phyloP scores from a whole-genome alignment of 1,140 invertebrate genomes.

The Tetramorium simillimum region DNA sequence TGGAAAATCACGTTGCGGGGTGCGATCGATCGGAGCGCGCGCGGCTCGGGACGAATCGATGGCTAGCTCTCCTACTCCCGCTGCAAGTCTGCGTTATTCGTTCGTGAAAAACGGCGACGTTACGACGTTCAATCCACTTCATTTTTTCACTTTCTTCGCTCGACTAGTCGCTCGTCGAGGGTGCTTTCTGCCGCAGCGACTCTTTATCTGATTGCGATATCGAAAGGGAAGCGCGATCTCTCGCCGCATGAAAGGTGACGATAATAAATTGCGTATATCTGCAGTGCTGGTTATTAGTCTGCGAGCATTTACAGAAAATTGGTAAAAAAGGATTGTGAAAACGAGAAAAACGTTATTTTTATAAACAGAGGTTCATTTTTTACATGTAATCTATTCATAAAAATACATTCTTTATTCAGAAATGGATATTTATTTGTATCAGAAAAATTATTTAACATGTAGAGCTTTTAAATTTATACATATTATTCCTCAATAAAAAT shows the following conservation, averaged over 20 bases:
- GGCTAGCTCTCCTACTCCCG: background rate
- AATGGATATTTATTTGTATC: constrained; percentile 27
- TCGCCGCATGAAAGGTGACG: constrained; percentile 14
- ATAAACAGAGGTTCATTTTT: background rate
- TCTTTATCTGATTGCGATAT: constrained; percentile 53
- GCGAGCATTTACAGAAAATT: background rate
- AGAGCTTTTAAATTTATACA: background rate
- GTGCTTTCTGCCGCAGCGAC: constrained; percentile 5
- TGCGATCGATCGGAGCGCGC: constrained; percentile 33
- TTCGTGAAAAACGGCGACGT: constrained; percentile 49
- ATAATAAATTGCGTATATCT: constrained; percentile 21
- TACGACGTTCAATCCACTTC: constrained; percentile 52
- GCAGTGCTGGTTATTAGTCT: constrained; percentile 16
- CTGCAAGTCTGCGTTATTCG: constrained; percentile 11
- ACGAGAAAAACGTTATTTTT: background rate
- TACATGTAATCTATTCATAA: background rate
- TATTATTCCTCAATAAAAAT: background rate
- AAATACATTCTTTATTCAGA: constrained; percentile 27
- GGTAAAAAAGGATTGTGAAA: background rate
- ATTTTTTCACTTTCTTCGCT: constrained; percentile 49
- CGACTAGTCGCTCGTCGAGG: constrained; percentile 29
- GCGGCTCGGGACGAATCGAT: constrained; percentile 36
- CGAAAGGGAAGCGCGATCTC: constrained; percentile 26
- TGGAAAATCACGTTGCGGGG: constrained; percentile 42
- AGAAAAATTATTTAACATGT: background rate